These are phyloP conservation scores for Strigamia transsilvanica DNA, from an alignment of 2,888 invertebrate species.

Conservation along the genomic window DNA sequence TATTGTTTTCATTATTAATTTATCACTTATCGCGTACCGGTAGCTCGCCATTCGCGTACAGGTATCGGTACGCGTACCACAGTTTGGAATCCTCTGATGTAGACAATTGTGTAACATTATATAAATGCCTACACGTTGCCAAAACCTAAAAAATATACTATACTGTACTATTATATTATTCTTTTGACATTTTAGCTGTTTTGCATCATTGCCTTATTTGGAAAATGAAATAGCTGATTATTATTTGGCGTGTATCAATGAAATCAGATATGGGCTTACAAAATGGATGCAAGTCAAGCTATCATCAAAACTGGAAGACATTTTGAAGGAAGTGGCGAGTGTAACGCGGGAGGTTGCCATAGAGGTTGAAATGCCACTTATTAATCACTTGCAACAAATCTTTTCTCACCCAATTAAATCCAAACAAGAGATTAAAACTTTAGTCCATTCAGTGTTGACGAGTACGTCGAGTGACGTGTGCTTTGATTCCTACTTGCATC, in stretches of 20 bases:
- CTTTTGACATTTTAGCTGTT: background rate
- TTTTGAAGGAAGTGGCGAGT: background rate
- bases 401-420: background rate
- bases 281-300: background rate
- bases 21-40: too few relatives aligned
- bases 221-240: background rate
- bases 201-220: background rate
- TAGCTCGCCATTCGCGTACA: too few relatives aligned
- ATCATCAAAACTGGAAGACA: background rate
- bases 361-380: background rate
- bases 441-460: background rate
- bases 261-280: background rate
- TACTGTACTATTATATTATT: too few relatives aligned
- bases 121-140: too few relatives aligned
- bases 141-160: too few relatives aligned
- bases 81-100: too few relatives aligned
- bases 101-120: too few relatives aligned
- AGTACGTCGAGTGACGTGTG: background rate
- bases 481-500: background rate
- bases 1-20: too few relatives aligned
- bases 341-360: background rate
- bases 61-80: too few relatives aligned
- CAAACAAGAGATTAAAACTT: background rate
- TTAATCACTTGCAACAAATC: background rate
- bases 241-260: background rate